Evolutionary conservation across 2,888 invertebrate genomes (phyloP).

Genomic region (Heliconius sara): DNA sequence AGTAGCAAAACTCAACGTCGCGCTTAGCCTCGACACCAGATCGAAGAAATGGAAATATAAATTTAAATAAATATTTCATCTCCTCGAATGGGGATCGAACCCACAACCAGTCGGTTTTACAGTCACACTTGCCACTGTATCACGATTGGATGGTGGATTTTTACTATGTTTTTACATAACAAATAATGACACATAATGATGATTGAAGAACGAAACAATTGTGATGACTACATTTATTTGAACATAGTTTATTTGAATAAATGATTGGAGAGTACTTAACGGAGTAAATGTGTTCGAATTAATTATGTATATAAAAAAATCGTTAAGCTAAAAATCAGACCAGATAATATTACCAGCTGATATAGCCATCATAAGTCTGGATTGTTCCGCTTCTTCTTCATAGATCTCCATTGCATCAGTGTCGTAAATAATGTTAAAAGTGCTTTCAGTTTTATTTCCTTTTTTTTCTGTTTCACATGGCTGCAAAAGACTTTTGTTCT

Average conservation of each 20-base stretch:
- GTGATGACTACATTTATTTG: no score
- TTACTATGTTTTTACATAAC: no score
- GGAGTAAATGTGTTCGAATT: neutral
- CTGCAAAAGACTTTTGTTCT: constrained; percentile 29
- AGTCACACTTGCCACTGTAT: no score
- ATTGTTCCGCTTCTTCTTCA: constrained; percentile 75
- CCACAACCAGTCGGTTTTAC: no score
- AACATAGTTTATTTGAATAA: neutral
- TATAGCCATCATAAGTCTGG: constrained; percentile 75
- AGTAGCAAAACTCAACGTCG: no score
- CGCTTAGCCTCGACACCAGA: no score
- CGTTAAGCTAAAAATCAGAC: neutral
- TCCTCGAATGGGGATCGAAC: no score
- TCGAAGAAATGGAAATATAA: no score
- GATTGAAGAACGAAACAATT: no score
- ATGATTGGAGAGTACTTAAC: neutral
- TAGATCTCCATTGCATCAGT: constrained; percentile 53
- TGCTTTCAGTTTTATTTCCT: constrained; percentile 38
- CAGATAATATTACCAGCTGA: constrained; percentile 64
- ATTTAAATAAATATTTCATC: no score
- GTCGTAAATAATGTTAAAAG: constrained; percentile 58
- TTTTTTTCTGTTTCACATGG: constrained; percentile 29
- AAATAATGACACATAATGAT: no score
- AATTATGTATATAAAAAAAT: neutral
- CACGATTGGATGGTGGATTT: no score